Evolutionary conservation across 2,888 invertebrate species (phyloP).

Genomic region (Oxyteleia sp.): DNA sequence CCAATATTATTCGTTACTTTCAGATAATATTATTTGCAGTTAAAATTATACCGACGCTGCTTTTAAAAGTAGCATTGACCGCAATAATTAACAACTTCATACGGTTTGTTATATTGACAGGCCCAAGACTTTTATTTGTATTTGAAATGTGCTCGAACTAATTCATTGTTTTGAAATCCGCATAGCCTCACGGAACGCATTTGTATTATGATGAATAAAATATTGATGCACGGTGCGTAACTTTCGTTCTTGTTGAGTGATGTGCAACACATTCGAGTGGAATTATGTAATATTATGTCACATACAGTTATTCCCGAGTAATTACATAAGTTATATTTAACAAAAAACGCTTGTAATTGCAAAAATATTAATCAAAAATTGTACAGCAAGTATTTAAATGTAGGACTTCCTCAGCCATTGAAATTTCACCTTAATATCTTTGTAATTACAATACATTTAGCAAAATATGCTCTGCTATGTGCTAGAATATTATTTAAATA

Average conservation of each 20-base stretch:
- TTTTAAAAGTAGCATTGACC: slow-evolving; percentile 1
- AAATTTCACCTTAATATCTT: too few species aligned
- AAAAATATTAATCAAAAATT: too few species aligned
- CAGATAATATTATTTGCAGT: slow-evolving; percentile 30
- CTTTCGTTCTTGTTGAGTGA: slow-evolving; percentile 42
- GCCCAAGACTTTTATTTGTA: slow-evolving; percentile 15
- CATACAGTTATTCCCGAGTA: slow-evolving; percentile 49
- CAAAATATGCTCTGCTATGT: too few species aligned
- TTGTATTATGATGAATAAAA: slow-evolving; percentile 38
- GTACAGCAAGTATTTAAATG: too few species aligned
- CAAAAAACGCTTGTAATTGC: too few species aligned
- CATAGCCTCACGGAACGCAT: background rate
- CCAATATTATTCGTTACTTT: slow-evolving; percentile 18
- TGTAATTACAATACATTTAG: too few species aligned
- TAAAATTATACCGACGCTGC: background rate
- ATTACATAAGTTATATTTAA: slow-evolving; percentile 51
- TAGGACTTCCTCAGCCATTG: too few species aligned
- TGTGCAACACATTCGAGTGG: slow-evolving; percentile 31
- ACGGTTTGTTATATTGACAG: background rate
- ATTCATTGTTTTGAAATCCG: slow-evolving; percentile 14
- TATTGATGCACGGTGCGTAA: slow-evolving; percentile 46
- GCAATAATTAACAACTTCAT: background rate
- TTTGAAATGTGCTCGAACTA: slow-evolving; percentile 21
- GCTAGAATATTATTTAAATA: too few species aligned
- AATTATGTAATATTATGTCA: slow-evolving; percentile 52